phyloP scores from a whole-genome alignment of 64 coral and sea anemone species.

The Montipora cactus region DNA sequence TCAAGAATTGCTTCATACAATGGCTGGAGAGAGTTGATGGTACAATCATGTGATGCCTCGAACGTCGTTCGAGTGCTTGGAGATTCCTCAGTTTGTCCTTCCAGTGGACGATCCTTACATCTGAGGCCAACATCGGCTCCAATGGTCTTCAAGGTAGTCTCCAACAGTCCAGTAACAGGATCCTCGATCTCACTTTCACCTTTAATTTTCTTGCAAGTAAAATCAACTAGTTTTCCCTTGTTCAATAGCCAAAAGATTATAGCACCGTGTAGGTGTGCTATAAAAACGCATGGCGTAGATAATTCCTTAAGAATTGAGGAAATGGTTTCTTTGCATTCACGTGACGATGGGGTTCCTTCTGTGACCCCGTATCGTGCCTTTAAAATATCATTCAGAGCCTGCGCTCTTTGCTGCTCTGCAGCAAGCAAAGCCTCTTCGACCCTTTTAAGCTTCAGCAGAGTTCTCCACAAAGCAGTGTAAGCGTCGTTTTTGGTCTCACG shows the following conservation, averaged over 20 bases:
- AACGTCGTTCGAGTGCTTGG: too few species aligned
- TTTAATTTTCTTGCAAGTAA: neutral
- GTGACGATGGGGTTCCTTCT: neutral
- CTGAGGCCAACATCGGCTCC: neutral
- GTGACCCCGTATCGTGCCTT: neutral
- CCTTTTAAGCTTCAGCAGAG: neutral
- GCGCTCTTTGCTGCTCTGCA: neutral
- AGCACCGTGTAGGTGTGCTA: neutral
- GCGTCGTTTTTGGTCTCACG: neutral
- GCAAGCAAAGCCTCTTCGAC: conserved; percentile 2
- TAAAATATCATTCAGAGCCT: neutral
- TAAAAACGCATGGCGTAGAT: neutral
- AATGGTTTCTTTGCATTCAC: neutral
- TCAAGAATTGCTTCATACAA: neutral
- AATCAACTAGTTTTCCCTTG: neutral
- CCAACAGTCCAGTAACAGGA: neutral
- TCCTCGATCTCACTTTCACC: neutral
- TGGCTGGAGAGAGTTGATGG: neutral
- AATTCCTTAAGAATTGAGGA: neutral
- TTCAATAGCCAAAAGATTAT: neutral
- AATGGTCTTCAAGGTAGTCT: neutral
- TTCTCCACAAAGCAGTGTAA: conserved; percentile 17
- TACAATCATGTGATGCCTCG: neutral
- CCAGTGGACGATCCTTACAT: conserved; percentile 4
- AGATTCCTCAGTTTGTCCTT: neutral